Percentiles rank a stretch among this genome's conserved stretches.
Evolutionary conservation across 2,888 invertebrate species (phyloP).

Genomic region (Stratiomys singularior): DNA sequence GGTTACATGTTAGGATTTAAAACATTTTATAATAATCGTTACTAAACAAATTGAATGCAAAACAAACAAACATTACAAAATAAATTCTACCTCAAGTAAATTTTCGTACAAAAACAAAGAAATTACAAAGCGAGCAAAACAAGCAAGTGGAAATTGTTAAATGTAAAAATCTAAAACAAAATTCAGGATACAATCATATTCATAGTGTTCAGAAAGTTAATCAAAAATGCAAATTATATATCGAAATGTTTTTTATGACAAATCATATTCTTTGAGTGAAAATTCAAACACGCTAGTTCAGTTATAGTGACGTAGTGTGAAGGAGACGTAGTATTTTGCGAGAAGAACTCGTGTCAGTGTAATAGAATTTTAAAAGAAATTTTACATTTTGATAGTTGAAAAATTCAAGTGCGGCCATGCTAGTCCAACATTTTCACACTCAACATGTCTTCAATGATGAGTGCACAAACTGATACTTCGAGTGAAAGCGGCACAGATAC

Average conservation of each 20-base stretch:
- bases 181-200: slow-evolving; percentile 47
- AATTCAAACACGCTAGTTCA: background rate
- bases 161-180: slow-evolving; percentile 40
- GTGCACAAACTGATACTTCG: slow-evolving; percentile 62
- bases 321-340: background rate
- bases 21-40: slow-evolving; percentile 48
- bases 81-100: slow-evolving; percentile 47
- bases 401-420: slow-evolving; percentile 43
- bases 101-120: slow-evolving; percentile 47
- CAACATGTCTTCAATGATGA: slow-evolving; percentile 65
- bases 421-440: slow-evolving; percentile 23
- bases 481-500: slow-evolving; percentile 58
- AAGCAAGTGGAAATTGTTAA: slow-evolving; percentile 50
- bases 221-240: background rate
- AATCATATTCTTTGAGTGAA: background rate
- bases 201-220: slow-evolving; percentile 45
- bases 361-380: background rate
- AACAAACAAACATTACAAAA: slow-evolving; percentile 52
- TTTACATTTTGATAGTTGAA: slow-evolving; percentile 15
- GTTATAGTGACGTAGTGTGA: slow-evolving; percentile 23
- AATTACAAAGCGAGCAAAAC: slow-evolving; percentile 50
- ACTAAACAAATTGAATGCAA: slow-evolving; percentile 50
- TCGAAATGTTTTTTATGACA: slow-evolving; percentile 10
- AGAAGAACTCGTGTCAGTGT: background rate
- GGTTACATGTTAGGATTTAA: slow-evolving; percentile 6